These are phyloP conservation scores for Acrocephalus scirpaceus DNA, from an alignment of 2,797 vertebrate species.

Conservation along the genomic window DNA sequence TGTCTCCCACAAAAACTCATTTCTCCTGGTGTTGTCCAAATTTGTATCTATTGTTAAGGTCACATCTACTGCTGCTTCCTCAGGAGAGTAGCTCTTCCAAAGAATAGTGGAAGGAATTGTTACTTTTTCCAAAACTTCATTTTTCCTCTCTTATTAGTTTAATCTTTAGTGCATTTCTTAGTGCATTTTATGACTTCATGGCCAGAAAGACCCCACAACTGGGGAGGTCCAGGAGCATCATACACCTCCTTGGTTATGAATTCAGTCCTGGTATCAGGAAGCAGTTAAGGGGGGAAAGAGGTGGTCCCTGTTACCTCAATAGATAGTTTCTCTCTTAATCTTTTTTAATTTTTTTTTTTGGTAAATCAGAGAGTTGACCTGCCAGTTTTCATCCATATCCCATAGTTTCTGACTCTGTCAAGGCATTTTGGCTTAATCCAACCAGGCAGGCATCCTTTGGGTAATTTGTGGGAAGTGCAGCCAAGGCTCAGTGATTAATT, in stretches of 20 bases:
- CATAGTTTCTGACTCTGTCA: background rate
- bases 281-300: background rate
- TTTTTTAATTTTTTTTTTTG: accelerated
- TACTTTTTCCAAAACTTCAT: background rate
- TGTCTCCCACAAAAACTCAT: background rate
- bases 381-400: background rate
- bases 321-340: background rate
- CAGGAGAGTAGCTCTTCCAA: background rate
- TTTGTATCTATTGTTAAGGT: background rate
- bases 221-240: background rate
- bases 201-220: background rate
- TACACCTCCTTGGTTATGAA: background rate
- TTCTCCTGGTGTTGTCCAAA: background rate
- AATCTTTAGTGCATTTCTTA: accelerated
- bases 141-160: background rate
- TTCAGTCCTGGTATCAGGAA: background rate
- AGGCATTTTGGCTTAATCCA: background rate
- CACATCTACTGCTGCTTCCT: background rate
- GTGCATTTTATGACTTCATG: background rate
- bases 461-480: background rate
- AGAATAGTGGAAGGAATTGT: background rate
- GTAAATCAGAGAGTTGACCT: background rate
- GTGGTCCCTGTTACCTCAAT: background rate
- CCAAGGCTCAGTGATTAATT: constrained; percentile 16
- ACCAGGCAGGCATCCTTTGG: background rate